Conservation (phyloP, 2,113 vertebrate genomes). For the Gasterosteus nipponicus region DNA sequence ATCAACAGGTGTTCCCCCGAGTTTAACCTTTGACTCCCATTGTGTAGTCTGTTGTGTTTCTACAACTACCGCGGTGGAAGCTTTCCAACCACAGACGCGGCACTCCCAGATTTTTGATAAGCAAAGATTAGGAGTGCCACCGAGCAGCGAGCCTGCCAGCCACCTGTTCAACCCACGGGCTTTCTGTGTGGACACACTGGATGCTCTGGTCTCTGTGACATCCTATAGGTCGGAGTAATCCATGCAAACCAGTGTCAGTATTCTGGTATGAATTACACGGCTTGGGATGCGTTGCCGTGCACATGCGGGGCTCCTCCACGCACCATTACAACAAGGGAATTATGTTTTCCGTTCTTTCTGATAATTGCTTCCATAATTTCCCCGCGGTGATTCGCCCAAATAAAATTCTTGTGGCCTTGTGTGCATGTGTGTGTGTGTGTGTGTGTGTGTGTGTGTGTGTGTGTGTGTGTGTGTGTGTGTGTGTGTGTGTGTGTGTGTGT, state of each 20-base stretch:
- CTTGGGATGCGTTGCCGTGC: constrained; percentile 46
- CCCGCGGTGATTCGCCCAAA: constrained; percentile 8
- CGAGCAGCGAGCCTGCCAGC: constrained; percentile 41
- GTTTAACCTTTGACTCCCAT: background rate
- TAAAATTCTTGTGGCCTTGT: constrained; percentile 19
- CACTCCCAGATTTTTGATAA: constrained; percentile 73
- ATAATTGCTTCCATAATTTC: constrained; percentile 60
- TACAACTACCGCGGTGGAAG: constrained; percentile 4
- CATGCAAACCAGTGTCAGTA: constrained; percentile 51
- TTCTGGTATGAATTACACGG: constrained; percentile 64
- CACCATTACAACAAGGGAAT: constrained; percentile 70
- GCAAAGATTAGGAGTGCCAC: constrained; percentile 60
- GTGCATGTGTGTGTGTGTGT: background rate
- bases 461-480: constrained; percentile 9
- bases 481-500: constrained; percentile 11
- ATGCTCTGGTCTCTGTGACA: constrained; percentile 68
- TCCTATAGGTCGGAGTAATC: constrained; percentile 60
- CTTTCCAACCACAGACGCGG: constrained; percentile 43
- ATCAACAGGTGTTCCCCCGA: background rate
- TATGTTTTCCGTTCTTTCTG: constrained; percentile 56
- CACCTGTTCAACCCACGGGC: constrained; percentile 63
- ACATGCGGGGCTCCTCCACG: constrained; percentile 53
- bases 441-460: constrained; percentile 2
- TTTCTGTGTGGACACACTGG: constrained; percentile 50
- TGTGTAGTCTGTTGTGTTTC: background rate